Base-by-base conservation (phyloP, 37 sponge, comb jelly and placozoan species). In the Diacarnus erythraeanus region DNA sequence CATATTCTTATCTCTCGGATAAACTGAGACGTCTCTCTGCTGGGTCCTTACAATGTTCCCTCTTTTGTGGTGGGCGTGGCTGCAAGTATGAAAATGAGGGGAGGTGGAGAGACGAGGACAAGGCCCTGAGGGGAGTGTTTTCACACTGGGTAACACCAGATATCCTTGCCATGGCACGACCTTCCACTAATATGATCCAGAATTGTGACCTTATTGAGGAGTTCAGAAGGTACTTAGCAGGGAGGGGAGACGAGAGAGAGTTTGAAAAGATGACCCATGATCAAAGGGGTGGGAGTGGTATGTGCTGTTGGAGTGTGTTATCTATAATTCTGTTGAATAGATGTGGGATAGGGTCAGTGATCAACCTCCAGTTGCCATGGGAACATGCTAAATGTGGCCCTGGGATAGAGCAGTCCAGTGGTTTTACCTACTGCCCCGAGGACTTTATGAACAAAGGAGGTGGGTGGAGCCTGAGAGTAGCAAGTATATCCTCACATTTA, bases 351-450 rank as follows among this genome's bases (percentile, higher is more conserved):
- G 26, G 41, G 18, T 79, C 94, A n/a, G 74, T 98, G 58, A 68
- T 98, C 60, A 96, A 95, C 80, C 90, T 98, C 26, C 99, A 98
- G 83, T 80, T 81, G 64, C 69, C 85, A 0, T 90, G 93, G 17
- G 99, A 98, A 42, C 99, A 98, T 78, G 63, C 86, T 23, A 79
- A 88, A 75, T 98, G 99, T 87, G 99, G 99, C 41, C 90, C 87
- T 8, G 83, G 88, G 1, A 70, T 95, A 71, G 92, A 93, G 65
- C 42, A 30, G 25, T 67, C 76, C 51, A 88, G 87, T 75, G 96
- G 99, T 2, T 95, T 98, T 42, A 90, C 92, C 34, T 98, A 98
- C 73, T 60, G 80, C 22, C 96, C 99, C 2, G 92, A 95, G 59
- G 84, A 89, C 54, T 58, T 98, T 42, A 98, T 98, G 99, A 79